Percentiles rank a stretch among this genome's conserved stretches.
phyloP scores from a whole-genome alignment of 2,888 invertebrate genomes.

The Tetramorium bicarinatum region DNA sequence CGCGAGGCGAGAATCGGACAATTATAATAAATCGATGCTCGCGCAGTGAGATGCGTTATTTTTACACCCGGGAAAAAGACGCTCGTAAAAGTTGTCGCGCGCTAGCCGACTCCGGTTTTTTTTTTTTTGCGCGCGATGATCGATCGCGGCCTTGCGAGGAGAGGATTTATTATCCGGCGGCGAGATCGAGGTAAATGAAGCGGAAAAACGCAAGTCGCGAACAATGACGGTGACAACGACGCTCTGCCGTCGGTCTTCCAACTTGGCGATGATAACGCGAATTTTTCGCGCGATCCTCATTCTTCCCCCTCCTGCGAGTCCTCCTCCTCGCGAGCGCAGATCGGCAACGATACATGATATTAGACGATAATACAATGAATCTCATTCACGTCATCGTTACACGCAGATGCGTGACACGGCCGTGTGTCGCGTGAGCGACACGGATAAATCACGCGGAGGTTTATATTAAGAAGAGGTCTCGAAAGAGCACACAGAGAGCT shows the following conservation, averaged over 20 bases:
- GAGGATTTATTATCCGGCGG: neutral
- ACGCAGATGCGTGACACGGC: slow-evolving; percentile 28
- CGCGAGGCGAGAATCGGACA: neutral
- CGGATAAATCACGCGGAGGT: neutral
- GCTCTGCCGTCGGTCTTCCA: neutral
- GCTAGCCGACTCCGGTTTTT: neutral
- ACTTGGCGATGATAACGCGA: neutral
- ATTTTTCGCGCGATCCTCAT: neutral
- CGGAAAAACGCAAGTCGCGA: slow-evolving; percentile 6
- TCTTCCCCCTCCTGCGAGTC: neutral
- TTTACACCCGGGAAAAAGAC: neutral
- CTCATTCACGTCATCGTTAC: neutral
- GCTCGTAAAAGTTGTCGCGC: neutral
- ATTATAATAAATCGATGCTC: slow-evolving; percentile 13
- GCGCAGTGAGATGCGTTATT: neutral
- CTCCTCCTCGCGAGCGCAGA: slow-evolving; percentile 8
- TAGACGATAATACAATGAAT: slow-evolving; percentile 10
- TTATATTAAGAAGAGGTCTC: neutral
- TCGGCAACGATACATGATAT: slow-evolving; percentile 12
- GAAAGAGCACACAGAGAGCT: neutral
- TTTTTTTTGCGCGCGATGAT: slow-evolving; percentile 5
- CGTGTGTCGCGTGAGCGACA: neutral
- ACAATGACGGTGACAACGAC: slow-evolving; percentile 7
- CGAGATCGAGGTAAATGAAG: slow-evolving; percentile 15
- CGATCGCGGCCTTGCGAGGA: slow-evolving; percentile 11